A percentile compares a stretch with the other conserved stretches of the same genome.
phyloP scores from a whole-genome alignment of 2,797 vertebrate species.

The Podarcis lilfordi region DNA sequence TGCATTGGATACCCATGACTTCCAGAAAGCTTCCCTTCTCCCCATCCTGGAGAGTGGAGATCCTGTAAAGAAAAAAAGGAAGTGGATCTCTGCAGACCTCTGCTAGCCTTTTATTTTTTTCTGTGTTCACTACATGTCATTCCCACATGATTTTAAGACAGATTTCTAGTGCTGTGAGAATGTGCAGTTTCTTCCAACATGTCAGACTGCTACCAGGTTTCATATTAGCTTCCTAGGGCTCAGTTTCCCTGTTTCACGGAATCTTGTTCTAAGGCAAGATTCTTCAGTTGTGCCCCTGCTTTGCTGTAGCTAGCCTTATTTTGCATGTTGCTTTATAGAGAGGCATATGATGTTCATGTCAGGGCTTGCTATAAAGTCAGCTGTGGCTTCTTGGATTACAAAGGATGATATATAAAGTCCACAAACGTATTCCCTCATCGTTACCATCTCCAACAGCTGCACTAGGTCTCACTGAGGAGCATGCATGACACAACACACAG shows the following conservation, averaged over 20 bases:
- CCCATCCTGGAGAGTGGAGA: background rate
- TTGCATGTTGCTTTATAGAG: conserved; percentile 25
- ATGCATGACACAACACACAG: background rate
- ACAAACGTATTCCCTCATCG: background rate
- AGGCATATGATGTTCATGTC: background rate
- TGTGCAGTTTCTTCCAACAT: background rate
- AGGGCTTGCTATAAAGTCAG: background rate
- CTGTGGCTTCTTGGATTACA: conserved; percentile 28
- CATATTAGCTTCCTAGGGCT: background rate
- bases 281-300: background rate
- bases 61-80: background rate
- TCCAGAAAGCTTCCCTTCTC: background rate
- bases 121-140: background rate
- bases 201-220: background rate
- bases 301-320: background rate
- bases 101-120: background rate
- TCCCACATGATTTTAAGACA: background rate
- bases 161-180: background rate
- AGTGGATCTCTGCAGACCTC: background rate
- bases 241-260: background rate
- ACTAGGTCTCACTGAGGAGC: background rate
- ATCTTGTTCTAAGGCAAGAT: background rate
- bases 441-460: conserved; percentile 11
- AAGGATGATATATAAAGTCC: fast-evolving
- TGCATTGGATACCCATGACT: background rate